phyloP scores from a whole-genome alignment of 2,113 vertebrate species.

The Cyprinus carpio region DNA sequence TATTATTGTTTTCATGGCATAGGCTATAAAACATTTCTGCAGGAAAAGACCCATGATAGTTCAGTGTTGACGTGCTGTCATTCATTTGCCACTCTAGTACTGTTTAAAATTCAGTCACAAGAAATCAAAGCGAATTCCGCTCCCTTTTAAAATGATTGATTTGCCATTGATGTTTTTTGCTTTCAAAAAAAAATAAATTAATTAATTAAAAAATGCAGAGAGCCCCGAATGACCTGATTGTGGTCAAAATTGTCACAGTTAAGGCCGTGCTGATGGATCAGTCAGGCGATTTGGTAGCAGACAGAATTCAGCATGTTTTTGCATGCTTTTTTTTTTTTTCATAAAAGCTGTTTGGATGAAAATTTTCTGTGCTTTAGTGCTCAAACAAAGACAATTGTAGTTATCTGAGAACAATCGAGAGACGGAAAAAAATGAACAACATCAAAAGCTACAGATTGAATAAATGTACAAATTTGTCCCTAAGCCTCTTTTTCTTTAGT shows the following conservation, averaged over 20 bases:
- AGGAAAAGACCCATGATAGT: background rate
- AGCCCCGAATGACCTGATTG: background rate
- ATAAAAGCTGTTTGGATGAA: background rate
- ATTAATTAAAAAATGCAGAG: background rate
- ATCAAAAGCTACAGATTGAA: background rate
- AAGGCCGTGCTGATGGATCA: background rate
- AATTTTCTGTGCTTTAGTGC: background rate
- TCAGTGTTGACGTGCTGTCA: background rate
- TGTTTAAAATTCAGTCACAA: background rate
- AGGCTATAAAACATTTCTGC: background rate
- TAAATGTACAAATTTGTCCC: background rate
- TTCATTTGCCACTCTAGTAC: background rate
- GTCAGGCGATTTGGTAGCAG: background rate
- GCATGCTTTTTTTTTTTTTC: background rate
- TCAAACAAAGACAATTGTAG: background rate
- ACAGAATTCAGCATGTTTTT: background rate
- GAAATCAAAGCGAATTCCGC: background rate
- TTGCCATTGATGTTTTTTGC: background rate
- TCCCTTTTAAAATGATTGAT: background rate
- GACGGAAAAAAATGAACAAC: background rate
- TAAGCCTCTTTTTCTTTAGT: background rate
- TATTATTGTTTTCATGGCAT: background rate
- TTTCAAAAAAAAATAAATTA: background rate
- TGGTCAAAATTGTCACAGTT: background rate
- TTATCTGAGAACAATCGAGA: constrained; percentile 23